Evolutionary conservation across 2,888 invertebrate genomes (phyloP).

Genomic region (Dolomedes plantarius): DNA sequence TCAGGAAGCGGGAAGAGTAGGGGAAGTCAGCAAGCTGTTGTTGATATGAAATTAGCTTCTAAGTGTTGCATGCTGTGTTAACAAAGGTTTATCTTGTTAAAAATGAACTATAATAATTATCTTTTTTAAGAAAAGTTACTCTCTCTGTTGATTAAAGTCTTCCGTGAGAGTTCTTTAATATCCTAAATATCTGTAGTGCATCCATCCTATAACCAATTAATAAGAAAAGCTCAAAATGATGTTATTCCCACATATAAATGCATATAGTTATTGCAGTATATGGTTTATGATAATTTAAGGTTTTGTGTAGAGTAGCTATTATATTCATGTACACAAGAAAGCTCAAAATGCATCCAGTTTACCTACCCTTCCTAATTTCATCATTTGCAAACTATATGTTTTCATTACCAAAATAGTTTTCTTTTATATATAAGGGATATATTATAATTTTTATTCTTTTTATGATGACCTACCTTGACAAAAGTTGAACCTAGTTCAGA

Average conservation of each 20-base stretch:
- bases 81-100: conserved; percentile 68
- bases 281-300: not conserved
- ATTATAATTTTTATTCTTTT: too few relatives aligned
- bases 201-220: not conserved
- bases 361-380: not conserved
- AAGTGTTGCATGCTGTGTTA: conserved; percentile 72
- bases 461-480: too few relatives aligned
- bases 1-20: conserved; percentile 29
- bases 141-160: not conserved
- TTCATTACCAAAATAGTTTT: too few relatives aligned
- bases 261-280: not conserved
- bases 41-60: conserved; percentile 72
- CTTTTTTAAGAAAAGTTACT: not conserved
- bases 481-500: too few relatives aligned
- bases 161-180: conserved; percentile 5
- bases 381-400: too few relatives aligned
- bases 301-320: not conserved
- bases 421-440: too few relatives aligned
- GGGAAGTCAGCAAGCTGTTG: conserved; percentile 63
- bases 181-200: not conserved
- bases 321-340: not conserved
- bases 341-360: not conserved
- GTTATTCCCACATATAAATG: not conserved
- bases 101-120: conserved; percentile 20
- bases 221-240: not conserved